Base-by-base conservation (phyloP, 2,797 vertebrate species). In the Leptodactylus fallax region DNA sequence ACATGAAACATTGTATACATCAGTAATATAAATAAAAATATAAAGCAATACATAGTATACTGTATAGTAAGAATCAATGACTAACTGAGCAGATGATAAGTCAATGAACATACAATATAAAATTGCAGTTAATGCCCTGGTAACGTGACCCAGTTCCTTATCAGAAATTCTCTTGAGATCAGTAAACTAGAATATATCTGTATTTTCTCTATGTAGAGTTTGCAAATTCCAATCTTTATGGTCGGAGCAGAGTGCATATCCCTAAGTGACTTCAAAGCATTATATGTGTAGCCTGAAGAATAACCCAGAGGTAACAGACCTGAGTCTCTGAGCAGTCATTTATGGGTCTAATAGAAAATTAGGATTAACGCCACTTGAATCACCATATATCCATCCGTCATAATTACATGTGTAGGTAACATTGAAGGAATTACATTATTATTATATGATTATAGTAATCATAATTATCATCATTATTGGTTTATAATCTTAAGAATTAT, bases 141-240 rank as follows among this genome's bases (percentile, higher is more conserved):
- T 58, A 74, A 84, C 11, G 27, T 84, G 82, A 84, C 82, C 82
- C 71, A 72, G 19, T 74, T 74, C n/a, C 55, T 84, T 74, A 76
- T 74, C 19, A 21, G 69, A 10, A 58, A 36, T 56, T 14, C 53
- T 74, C 25, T n/a, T 25, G 49, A 71, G 45, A 67, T 36, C 45
- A 7, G 81, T 27, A 27, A 55, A 71, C 14, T 55, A 23, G 9
- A 71, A 71, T 25, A 27, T n/a, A 21, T 56, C 8, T 21, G 25
- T 27, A 81, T 56, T 45, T 56, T 67, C 49, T 67, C 49, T 12
- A 74, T 71, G 7, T 12, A 86, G 49, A 17, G 78, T 69, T 47
- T 58, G 78, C 78, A 63, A 76, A 81, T 86, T 86, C 61, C 85
- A 67, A 55, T 78, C 55, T 79, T 86, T 86, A 86, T 79, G 27